Evolutionary conservation across 64 coral and sea anemone species (phyloP), one percentile per base, ranked within the genome.

Genomic region (Dendronephthya gigantea): DNA sequence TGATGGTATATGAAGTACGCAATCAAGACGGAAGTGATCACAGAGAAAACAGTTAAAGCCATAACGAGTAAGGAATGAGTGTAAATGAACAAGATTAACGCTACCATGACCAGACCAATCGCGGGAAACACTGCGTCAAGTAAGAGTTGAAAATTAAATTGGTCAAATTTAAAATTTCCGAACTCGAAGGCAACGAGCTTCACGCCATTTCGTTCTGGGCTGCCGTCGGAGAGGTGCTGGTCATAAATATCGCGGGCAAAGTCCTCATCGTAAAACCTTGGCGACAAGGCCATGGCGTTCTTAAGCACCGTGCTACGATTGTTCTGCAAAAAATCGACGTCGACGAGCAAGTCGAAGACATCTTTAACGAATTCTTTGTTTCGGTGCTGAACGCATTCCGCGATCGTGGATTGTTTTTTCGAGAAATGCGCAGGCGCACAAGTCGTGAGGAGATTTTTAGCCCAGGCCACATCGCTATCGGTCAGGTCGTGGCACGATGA

Each of bases 1-100:
- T 90, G 83, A 90, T 88, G 91, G 74, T 98, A 98, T 11, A 98
- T 48, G 83, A 98, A 98, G 72, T 98, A 98, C 1, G 95, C 89
- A 31, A 98, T 87, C 1, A 98, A 81, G 22, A 98, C 51, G 17
- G 95, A 92, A 39, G 89, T 98, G 12, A 98, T 87, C 4, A 98
- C 95, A 45, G 95, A 98, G 17, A 93, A 34, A 14, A 90, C 65
- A 3, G 93, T 47, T 16, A 98, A 90, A 28, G 89, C 84, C 1
- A 92, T 98, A 10, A 98, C 27, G 17, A 98, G 87, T 37, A 98
- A 49, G 27, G 95, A 93, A 49, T 98, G 92, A 0, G 95, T 98
- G 65, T 98, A 98, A 36, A 98, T 90, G 89, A 92, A 93, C 89
- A 98, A 91, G 2, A 98, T 93, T 0, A 93, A 29, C 5, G 93